Percentiles rank a stretch among this genome's conserved stretches.
These are phyloP conservation scores for Drosophila cracens DNA, from an alignment of 2,888 invertebrate genomes.

Conservation along the genomic window DNA sequence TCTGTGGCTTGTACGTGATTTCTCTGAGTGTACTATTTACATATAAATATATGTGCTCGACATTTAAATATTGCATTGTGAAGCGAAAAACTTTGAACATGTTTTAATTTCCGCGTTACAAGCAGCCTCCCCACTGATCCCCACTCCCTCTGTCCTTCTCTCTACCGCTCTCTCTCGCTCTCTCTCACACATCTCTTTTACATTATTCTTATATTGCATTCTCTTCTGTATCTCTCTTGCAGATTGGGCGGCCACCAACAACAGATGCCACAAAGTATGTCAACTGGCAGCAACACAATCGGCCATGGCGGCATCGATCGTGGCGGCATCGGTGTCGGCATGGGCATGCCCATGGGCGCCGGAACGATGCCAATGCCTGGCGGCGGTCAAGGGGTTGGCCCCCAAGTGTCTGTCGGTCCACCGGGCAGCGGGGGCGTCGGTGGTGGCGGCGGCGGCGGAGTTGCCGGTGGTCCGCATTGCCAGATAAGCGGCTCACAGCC, in stretches of 20 bases:
- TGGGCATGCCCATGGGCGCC: constrained; percentile 75
- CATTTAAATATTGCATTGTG: constrained; percentile 55
- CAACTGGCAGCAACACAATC: constrained; percentile 88
- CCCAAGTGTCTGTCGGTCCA: constrained; percentile 50
- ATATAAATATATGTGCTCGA: constrained; percentile 17
- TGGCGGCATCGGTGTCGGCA: constrained; percentile 70
- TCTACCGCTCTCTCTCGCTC: not conserved
- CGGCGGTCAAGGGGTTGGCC: constrained; percentile 71
- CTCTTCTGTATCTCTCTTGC: constrained; percentile 40
- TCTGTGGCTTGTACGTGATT: not conserved
- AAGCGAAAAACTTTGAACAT: constrained; percentile 63
- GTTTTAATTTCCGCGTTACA: constrained; percentile 81
- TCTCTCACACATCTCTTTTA: not conserved
- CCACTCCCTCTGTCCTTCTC: not conserved
- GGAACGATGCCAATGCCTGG: constrained; percentile 70
- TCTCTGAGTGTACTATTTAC: constrained; percentile 7
- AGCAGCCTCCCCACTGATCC: constrained; percentile 24
- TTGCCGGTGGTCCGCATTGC: constrained; percentile 87
- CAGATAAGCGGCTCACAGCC: constrained; percentile 90
- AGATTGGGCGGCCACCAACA: constrained; percentile 85
- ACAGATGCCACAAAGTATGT: constrained; percentile 86
- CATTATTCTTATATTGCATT: not conserved
- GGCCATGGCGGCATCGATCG: constrained; percentile 84
- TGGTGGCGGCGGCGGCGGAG: constrained; percentile 59
- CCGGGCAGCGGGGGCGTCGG: constrained; percentile 65